Evolutionary conservation across 35 echinoderm and acorn worm species (phyloP).

Genomic region (Holothuria glaberrima): DNA sequence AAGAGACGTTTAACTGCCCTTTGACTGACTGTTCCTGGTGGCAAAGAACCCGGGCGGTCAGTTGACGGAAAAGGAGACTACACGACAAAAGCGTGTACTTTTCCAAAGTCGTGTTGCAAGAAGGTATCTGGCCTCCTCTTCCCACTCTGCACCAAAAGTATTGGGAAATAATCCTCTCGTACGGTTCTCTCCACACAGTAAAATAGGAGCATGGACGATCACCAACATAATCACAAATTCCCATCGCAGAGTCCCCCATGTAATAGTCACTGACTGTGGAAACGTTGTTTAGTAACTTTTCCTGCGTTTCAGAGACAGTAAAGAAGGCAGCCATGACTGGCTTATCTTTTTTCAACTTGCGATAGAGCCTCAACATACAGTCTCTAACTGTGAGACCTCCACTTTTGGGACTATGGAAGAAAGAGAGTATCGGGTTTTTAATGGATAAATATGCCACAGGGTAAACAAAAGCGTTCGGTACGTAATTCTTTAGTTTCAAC

Average conservation of each 20-base stretch:
- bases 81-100: slow-evolving; percentile 4
- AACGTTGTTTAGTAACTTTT: slow-evolving; percentile 1
- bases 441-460: not conserved
- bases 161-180: slow-evolving; percentile 41
- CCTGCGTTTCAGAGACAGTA: not conserved
- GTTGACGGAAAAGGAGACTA: slow-evolving; percentile 46
- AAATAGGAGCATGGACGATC: slow-evolving; percentile 7
- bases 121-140: not conserved
- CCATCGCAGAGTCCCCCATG: slow-evolving; percentile 33
- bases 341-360: not conserved
- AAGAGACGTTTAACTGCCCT: not conserved
- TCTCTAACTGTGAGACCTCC: slow-evolving; percentile 12
- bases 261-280: not conserved
- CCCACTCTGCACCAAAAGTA: slow-evolving; percentile 28
- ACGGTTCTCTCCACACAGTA: slow-evolving; percentile 46
- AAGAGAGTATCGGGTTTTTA: not conserved
- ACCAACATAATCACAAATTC: slow-evolving; percentile 16
- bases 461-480: slow-evolving; percentile 7
- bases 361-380: slow-evolving; percentile 11
- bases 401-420: slow-evolving; percentile 40
- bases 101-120: slow-evolving; percentile 35
- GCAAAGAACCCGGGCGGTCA: slow-evolving; percentile 13
- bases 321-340: not conserved
- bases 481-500: not conserved
- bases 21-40: not conserved